These are phyloP conservation scores for Proisotoma minuta DNA, from an alignment of 2,888 invertebrate genomes.

Conservation along the genomic window DNA sequence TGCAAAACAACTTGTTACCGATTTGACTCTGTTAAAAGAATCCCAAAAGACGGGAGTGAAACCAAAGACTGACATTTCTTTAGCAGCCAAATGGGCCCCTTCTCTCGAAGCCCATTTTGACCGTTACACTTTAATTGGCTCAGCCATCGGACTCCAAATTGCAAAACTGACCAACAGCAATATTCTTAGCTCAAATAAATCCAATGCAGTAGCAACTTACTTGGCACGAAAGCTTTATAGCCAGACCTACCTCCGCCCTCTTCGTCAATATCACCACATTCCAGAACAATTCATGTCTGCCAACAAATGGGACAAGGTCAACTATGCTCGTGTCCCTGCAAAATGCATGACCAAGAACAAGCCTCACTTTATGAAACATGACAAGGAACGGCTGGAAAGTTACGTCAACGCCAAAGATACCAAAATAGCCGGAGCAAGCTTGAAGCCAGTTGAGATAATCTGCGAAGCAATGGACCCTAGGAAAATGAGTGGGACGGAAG, in stretches of 20 bases:
- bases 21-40: constrained; percentile 11
- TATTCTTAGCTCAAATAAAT: constrained; percentile 10
- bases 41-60: background rate
- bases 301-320: constrained; percentile 25
- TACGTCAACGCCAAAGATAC: constrained; percentile 18
- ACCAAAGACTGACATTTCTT: constrained; percentile 11
- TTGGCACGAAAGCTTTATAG: constrained; percentile 27
- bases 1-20: constrained; percentile 24
- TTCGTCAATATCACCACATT: constrained; percentile 20
- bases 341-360: constrained; percentile 35
- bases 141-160: constrained; percentile 28
- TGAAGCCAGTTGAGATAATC: constrained; percentile 37
- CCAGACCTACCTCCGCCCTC: constrained; percentile 29
- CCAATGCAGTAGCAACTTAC: constrained; percentile 23
- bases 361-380: constrained; percentile 25
- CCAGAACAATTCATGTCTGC: constrained; percentile 32
- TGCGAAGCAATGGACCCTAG: constrained; percentile 13
- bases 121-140: constrained; percentile 26
- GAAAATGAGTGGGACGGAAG: background rate
- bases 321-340: constrained; percentile 34
- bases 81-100: constrained; percentile 40
- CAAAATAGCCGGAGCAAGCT: constrained; percentile 38
- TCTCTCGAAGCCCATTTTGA: constrained; percentile 37
- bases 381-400: constrained; percentile 21
- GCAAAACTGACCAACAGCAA: constrained; percentile 11